Evolutionary conservation across 2,797 vertebrate species (phyloP).

Genomic region (Melanotaenia boesemani): DNA sequence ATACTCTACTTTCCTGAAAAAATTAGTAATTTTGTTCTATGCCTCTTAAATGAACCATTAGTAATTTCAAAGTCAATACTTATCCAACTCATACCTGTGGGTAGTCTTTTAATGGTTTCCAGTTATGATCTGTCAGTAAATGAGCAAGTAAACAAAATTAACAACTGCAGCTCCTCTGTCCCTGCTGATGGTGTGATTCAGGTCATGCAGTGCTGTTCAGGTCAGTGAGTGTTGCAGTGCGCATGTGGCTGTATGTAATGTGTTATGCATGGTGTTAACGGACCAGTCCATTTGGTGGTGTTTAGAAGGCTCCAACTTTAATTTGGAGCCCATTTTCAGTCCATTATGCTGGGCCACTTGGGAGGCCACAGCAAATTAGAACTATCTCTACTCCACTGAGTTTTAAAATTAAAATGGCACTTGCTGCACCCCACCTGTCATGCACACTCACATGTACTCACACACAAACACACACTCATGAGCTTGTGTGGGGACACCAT

Average conservation of each 20-base stretch:
- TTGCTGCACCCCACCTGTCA: slow-evolving; percentile 71
- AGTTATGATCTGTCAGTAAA: slow-evolving; percentile 14
- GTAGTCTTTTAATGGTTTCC: slow-evolving; percentile 19
- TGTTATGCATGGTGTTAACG: slow-evolving; percentile 23
- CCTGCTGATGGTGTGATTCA: slow-evolving; percentile 40
- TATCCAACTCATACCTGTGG: neutral
- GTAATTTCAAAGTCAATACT: neutral
- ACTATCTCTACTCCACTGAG: slow-evolving; percentile 82
- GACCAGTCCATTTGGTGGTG: slow-evolving; percentile 59
- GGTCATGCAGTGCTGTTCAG: slow-evolving; percentile 32
- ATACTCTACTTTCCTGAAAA: neutral
- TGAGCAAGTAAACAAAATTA: slow-evolving; percentile 25
- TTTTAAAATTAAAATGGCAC: slow-evolving; percentile 82
- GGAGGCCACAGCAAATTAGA: slow-evolving; percentile 80
- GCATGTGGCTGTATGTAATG: slow-evolving; percentile 18
- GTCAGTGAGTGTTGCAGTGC: slow-evolving; percentile 5
- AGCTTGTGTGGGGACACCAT: neutral
- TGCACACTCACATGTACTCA: slow-evolving; percentile 30
- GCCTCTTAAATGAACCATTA: neutral
- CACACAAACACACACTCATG: slow-evolving; percentile 21
- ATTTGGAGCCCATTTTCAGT: slow-evolving; percentile 79
- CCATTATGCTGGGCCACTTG: slow-evolving; percentile 79
- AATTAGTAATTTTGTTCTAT: neutral
- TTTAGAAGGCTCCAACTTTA: slow-evolving; percentile 72
- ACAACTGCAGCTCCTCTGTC: slow-evolving; percentile 30